These are phyloP conservation scores for Pseudochaenichthys georgianus DNA, from an alignment of 2,797 vertebrate species.

Conservation along the genomic window DNA sequence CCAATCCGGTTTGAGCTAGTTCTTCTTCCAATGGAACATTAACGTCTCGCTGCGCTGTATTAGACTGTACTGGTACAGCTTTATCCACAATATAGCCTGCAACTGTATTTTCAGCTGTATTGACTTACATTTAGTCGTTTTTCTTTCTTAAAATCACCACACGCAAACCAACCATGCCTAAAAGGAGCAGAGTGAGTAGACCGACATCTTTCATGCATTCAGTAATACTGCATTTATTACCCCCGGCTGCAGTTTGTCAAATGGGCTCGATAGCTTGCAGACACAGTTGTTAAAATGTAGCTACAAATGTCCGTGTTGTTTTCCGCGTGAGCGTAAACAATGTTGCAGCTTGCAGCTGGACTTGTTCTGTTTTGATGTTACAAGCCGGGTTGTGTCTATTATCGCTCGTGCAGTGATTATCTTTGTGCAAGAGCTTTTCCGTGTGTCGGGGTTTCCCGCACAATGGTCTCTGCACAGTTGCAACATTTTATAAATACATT, in stretches of 20 bases:
- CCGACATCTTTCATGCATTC: slow-evolving; percentile 65
- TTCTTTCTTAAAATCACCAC: slow-evolving; percentile 46
- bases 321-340: slow-evolving; percentile 24
- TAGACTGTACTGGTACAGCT: slow-evolving; percentile 82
- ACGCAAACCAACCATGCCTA: slow-evolving; percentile 86
- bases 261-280: slow-evolving; percentile 30
- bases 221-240: slow-evolving; percentile 57
- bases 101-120: slow-evolving; percentile 68
- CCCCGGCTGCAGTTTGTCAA: slow-evolving; percentile 39
- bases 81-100: slow-evolving; percentile 73
- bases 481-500: background rate
- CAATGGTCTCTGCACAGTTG: slow-evolving; percentile 8
- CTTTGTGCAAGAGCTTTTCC: slow-evolving; percentile 49
- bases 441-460: background rate
- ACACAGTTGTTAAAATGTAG: slow-evolving; percentile 45
- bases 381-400: slow-evolving; percentile 40
- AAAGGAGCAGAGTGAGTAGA: slow-evolving; percentile 87
- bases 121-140: slow-evolving; percentile 52
- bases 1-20: slow-evolving; percentile 94
- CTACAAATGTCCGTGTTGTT: slow-evolving; percentile 29
- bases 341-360: slow-evolving; percentile 37
- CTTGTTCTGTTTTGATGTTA: slow-evolving; percentile 72
- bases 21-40: slow-evolving; percentile 89
- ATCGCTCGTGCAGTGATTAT: slow-evolving; percentile 57
- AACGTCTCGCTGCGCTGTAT: slow-evolving; percentile 83